A percentile compares a stretch with the other conserved stretches of the same genome.
Evolutionary conservation across 2,888 invertebrate genomes (phyloP).

Genomic region (Galerucella calmariensis): DNA sequence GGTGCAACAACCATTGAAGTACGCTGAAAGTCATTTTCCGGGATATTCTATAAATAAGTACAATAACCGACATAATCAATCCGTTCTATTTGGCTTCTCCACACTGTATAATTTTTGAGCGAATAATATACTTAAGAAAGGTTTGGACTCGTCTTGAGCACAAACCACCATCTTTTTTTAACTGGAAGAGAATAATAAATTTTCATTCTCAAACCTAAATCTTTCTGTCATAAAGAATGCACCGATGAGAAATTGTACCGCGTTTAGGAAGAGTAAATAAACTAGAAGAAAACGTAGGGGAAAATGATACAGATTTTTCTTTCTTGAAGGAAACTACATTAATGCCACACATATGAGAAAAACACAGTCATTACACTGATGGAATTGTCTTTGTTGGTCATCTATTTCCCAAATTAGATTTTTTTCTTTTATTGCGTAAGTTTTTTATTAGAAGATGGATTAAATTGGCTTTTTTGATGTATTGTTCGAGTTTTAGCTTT

Average conservation of each 20-base stretch:
- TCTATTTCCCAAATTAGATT: constrained; percentile 40
- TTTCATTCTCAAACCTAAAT: constrained; percentile 49
- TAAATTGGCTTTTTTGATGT: constrained; percentile 14
- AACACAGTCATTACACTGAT: constrained; percentile 42
- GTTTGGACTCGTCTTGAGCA: neutral
- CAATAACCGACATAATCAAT: no score
- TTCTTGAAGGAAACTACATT: constrained; percentile 51
- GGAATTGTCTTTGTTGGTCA: constrained; percentile 39
- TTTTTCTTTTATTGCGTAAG: constrained; percentile 18
- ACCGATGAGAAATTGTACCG: constrained; percentile 51
- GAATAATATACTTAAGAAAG: neutral
- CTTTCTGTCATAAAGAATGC: constrained; percentile 53
- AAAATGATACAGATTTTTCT: constrained; percentile 54
- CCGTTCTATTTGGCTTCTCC: no score
- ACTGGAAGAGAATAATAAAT: constrained; percentile 41
- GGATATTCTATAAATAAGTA: no score
- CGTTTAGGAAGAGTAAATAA: constrained; percentile 53
- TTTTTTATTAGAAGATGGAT: constrained; percentile 15
- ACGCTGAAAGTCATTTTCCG: no score
- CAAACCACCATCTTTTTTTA: neutral
- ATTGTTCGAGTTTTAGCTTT: neutral
- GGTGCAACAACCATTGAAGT: no score
- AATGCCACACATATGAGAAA: constrained; percentile 50
- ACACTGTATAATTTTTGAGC: neutral
- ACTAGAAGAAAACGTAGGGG: constrained; percentile 49